These are phyloP conservation scores for Tapera naevia DNA, from an alignment of 2,797 vertebrate species.

Conservation along the genomic window DNA sequence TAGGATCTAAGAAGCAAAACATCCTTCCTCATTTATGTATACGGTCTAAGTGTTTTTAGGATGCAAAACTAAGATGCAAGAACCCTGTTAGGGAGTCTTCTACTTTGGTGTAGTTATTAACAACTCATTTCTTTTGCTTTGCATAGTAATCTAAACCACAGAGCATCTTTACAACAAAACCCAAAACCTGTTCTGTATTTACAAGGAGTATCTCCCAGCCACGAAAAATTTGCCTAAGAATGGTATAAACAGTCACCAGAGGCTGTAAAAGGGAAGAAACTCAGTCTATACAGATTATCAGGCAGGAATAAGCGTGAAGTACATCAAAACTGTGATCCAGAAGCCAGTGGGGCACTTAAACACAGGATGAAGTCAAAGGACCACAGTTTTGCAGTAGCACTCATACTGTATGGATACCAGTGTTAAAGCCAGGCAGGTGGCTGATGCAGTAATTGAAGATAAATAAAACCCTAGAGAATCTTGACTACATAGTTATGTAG, in stretches of 20 bases:
- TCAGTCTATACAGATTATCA: background rate
- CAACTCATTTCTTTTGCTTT: background rate
- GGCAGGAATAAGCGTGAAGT: background rate
- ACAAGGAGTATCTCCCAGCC: background rate
- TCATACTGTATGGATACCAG: background rate
- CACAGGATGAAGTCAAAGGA: background rate
- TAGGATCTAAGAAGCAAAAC: background rate
- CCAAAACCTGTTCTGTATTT: background rate
- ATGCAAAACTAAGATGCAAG: background rate
- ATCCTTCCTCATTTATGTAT: background rate
- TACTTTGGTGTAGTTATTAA: background rate
- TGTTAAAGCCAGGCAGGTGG: background rate
- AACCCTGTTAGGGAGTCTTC: rapidly evolving
- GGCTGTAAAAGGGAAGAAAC: background rate
- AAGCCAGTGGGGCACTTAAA: background rate
- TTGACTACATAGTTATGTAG: background rate
- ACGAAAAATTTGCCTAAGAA: background rate
- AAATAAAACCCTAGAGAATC: background rate
- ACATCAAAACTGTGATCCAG: too few relatives aligned
- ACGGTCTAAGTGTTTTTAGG: background rate
- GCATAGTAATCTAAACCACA: background rate
- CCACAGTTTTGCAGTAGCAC: background rate
- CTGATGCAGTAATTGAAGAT: background rate
- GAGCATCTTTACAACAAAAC: background rate
- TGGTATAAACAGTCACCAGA: background rate